Base-by-base conservation (phyloP, 2,888 invertebrate genomes). In the Drosophila merina region DNA sequence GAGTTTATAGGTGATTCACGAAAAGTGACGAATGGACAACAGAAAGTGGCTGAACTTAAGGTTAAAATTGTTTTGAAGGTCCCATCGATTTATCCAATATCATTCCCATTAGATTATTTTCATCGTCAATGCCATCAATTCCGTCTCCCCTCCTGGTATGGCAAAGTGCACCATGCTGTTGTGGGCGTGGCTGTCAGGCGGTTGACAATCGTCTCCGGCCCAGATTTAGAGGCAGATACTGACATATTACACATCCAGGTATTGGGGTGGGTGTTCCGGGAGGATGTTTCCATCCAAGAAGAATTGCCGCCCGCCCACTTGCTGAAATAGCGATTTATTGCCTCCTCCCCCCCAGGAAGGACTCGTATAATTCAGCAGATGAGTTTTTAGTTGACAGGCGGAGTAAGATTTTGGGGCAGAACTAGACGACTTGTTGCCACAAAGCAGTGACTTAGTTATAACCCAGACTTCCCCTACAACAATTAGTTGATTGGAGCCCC, bases 361-460 rank as follows among this genome's bases (percentile, higher is more conserved):
- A 74, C 67, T 52, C 72, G 56, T 64, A 77, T 72, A 85, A 76
- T 77, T 83, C 69, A 76, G 67, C 72, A 77, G 73, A 75, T 77
- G 76, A 67, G 75, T 69, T 75, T 75, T 82, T 70, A 72, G 74
- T 76, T 76, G 76, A 75, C 77, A 72, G 72, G 26, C 20, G 14
- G 31, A 20, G 14, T 14, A 14, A 14, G 14, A 7, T 40, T 12
- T 7, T 8, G 20, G 40, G 9, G 8, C 40, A 14, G 5, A 9
- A 42, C 40, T 42, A 42, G 20, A 14, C 9, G 40, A 42, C 14
- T 42, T 42, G 20, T 20, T 42, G 25, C 9, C n/a, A 42, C 12
- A 20, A 10, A 38, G 33, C 20, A 20, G 20, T 20, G 20, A 20
- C 20, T 20, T 20, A 20, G 20, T 20, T 20, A 20, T 20, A 20